Evolutionary conservation across 2,797 vertebrate species (phyloP).

Genomic region (Hydrocynus forskahlii): DNA sequence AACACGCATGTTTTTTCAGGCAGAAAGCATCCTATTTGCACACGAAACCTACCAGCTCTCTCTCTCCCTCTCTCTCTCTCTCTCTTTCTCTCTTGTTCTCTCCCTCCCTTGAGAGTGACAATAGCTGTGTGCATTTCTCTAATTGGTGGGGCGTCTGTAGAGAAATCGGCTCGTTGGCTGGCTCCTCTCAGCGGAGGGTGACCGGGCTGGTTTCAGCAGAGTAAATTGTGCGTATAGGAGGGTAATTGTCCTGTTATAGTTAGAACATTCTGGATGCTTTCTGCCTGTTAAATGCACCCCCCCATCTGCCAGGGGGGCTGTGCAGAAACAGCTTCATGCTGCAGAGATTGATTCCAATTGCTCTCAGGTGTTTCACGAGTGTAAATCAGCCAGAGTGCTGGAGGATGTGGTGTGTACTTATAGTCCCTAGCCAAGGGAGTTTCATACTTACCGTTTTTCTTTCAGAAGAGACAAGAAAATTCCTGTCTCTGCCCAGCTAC

Average conservation of each 20-base stretch:
- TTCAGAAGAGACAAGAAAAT: neutral
- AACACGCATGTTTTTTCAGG: neutral
- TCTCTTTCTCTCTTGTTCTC: neutral
- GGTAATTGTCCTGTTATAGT: conserved; percentile 50
- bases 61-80: neutral
- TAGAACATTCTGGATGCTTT: conserved; percentile 34
- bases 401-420: conserved; percentile 2
- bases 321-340: conserved; percentile 27
- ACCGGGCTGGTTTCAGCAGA: conserved; percentile 43
- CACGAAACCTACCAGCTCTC: neutral
- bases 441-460: conserved; percentile 1
- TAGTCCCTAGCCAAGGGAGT: conserved; percentile 6
- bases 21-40: neutral
- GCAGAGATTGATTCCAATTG: conserved; percentile 50
- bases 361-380: conserved; percentile 35
- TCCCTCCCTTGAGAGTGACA: conserved; percentile 32
- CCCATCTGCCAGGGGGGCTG: conserved; percentile 20
- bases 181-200: conserved; percentile 47
- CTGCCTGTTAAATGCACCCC: conserved; percentile 25
- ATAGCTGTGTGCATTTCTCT: conserved; percentile 46
- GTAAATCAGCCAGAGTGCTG: conserved; percentile 35
- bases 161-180: conserved; percentile 47
- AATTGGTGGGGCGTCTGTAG: conserved; percentile 50
- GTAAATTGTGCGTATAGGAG: conserved; percentile 48
- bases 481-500: neutral